phyloP scores from a whole-genome alignment of 2,113 vertebrate species.

The Aleadryas rufinucha region DNA sequence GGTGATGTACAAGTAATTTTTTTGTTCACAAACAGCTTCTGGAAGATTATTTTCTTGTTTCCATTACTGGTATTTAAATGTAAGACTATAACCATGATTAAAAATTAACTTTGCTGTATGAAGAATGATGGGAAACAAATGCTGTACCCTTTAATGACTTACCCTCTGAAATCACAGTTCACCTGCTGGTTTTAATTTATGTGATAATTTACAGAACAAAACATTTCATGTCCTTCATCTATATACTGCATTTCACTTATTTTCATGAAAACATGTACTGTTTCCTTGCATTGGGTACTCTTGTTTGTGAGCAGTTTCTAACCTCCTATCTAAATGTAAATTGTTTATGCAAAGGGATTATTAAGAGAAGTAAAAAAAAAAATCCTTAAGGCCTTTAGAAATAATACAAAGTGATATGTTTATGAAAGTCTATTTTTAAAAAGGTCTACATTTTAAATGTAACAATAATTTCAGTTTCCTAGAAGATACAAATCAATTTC shows the following conservation, averaged over 20 bases:
- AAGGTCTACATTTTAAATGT: neutral
- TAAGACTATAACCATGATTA: neutral
- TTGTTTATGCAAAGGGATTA: neutral
- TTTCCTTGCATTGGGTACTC: neutral
- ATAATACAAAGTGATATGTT: neutral
- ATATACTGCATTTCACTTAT: neutral
- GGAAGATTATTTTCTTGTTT: neutral
- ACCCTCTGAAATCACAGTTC: neutral
- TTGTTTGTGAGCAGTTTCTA: neutral
- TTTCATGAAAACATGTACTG: neutral
- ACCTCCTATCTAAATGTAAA: neutral
- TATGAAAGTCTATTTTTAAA: neutral
- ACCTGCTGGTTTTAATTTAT: conserved; percentile 2
- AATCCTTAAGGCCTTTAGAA: neutral
- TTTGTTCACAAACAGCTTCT: neutral
- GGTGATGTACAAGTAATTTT: neutral
- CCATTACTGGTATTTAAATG: neutral
- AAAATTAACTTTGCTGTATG: neutral
- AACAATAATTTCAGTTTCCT: neutral
- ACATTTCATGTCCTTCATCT: neutral
- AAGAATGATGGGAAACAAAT: neutral
- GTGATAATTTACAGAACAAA: neutral
- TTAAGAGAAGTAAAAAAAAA: neutral
- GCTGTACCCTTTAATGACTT: neutral
- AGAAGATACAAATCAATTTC: neutral